Base-by-base conservation (phyloP, 1,140 invertebrate genomes). In the Bombyx mori region DNA sequence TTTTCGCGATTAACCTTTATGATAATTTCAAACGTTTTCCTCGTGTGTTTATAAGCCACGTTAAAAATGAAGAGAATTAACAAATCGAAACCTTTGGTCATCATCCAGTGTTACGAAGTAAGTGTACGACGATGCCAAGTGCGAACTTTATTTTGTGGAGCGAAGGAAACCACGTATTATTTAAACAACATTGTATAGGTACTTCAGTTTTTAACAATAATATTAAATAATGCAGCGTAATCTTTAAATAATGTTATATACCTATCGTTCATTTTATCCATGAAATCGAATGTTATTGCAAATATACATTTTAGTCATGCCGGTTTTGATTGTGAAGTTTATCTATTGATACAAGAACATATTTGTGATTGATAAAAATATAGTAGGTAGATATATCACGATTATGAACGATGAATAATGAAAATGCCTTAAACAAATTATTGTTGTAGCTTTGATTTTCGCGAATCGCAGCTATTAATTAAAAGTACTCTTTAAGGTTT, bases 81-180 rank as follows among this genome's bases (percentile, higher is more conserved):
- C 62, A 67, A 82, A 70, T 72, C 74, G 52, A 83, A 86, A 62
- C 88, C 88, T 9, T 67, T 89, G 52, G 88, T 90, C 62, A 76
- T 85, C 55, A 88, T 90, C 65, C 88, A 88, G 64, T 89, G 88
- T 74, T 90, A 90, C 66, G 86, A 89, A 86, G 88, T 90, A 82
- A 89, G 88, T 51, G 50, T 51, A 51, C 42, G 18, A 63, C 49
- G 48, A 54, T 35, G 26, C 26, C 26, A 57, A 60, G 58, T 60
- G 53, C 66, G 56, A 10, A 51, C 2, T 61, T 58, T 65, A 52
- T 62, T 65, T 61, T 71, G 59, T 61, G 53, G 63, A 71, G 61
- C 66, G 61, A 68, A 62, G 54, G 52, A 54, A 53, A 56, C 55
- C 57, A 62, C 50, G 51, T 49, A 55, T 35, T 5, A 26, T 18